Percentiles rank a stretch among this genome's conserved stretches.
These are phyloP conservation scores for Cyrtodaria siliqua DNA, from an alignment of 2,888 invertebrate genomes.

Conservation along the genomic window DNA sequence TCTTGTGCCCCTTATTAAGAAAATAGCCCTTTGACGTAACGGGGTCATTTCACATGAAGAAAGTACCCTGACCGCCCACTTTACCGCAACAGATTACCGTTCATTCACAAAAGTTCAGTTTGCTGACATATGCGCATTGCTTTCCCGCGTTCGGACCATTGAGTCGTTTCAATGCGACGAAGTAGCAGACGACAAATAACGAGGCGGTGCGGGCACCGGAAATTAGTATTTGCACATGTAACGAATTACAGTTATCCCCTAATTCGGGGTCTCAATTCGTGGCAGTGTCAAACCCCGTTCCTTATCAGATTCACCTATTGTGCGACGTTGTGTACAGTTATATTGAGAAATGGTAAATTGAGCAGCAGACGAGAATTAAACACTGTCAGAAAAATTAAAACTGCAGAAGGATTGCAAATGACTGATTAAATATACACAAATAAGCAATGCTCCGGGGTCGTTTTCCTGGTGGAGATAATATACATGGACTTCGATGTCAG, in stretches of 20 bases:
- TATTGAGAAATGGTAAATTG: not conserved
- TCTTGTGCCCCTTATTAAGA: slow-evolving; percentile 47
- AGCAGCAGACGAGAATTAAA: not conserved
- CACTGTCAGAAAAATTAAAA: not conserved
- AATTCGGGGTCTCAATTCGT: slow-evolving; percentile 33
- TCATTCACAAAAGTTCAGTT: not conserved
- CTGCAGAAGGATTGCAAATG: too few relatives aligned
- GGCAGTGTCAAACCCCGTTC: slow-evolving; percentile 48
- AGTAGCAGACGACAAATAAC: slow-evolving; percentile 10
- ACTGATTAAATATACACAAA: too few relatives aligned
- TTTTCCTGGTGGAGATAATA: too few relatives aligned
- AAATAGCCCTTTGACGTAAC: slow-evolving; percentile 56
- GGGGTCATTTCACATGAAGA: slow-evolving; percentile 26
- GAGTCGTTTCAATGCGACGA: not conserved
- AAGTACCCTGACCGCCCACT: slow-evolving; percentile 9
- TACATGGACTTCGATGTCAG: too few relatives aligned
- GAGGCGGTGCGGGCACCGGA: slow-evolving; percentile 45
- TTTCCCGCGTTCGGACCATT: slow-evolving; percentile 2
- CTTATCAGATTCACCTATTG: slow-evolving; percentile 6
- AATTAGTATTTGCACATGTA: slow-evolving; percentile 41
- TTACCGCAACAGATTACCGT: slow-evolving; percentile 10
- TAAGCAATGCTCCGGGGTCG: too few relatives aligned
- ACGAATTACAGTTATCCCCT: slow-evolving; percentile 62
- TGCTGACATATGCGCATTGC: slow-evolving; percentile 28
- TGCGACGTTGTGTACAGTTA: not conserved